phyloP scores from a whole-genome alignment of 2,797 vertebrate species.

The Gobionotothen gibberifrons region DNA sequence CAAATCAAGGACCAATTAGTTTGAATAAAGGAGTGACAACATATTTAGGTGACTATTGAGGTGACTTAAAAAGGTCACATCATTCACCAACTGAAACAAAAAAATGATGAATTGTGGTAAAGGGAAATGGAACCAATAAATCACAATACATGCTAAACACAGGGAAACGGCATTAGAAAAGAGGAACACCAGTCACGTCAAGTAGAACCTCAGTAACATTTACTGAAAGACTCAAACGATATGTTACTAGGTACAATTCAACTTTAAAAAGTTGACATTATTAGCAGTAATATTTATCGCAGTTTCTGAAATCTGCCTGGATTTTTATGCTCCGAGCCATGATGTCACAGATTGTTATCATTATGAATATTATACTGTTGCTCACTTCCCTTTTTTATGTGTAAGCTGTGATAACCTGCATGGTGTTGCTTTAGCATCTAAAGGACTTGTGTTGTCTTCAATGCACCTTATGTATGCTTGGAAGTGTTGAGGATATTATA shows the following conservation, averaged over 20 bases:
- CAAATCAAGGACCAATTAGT: background rate
- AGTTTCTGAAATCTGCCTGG: background rate
- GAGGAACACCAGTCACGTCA: conserved; percentile 33
- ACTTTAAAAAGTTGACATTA: background rate
- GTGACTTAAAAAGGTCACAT: background rate
- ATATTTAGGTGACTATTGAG: conserved; percentile 8
- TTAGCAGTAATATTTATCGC: background rate
- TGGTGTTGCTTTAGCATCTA: background rate
- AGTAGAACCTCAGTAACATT: background rate
- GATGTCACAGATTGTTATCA: background rate
- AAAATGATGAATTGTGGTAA: conserved; percentile 11
- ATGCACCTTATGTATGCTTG: too few relatives aligned
- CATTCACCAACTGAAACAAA: conserved; percentile 2
- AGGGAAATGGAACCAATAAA: conserved; percentile 36
- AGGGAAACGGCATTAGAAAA: conserved; percentile 34
- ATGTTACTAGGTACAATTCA: background rate
- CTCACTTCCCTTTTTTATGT: conserved; percentile 1
- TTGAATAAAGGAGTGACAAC: background rate
- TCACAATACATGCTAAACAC: conserved; percentile 27
- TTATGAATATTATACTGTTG: background rate
- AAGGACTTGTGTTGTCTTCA: too few relatives aligned
- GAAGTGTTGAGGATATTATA: too few relatives aligned
- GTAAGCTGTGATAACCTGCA: background rate
- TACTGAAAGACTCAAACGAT: background rate
- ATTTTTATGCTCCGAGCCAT: background rate